Evolutionary conservation across 2,113 vertebrate species (phyloP).

Genomic region (Rhinopomastus cyanomelas): DNA sequence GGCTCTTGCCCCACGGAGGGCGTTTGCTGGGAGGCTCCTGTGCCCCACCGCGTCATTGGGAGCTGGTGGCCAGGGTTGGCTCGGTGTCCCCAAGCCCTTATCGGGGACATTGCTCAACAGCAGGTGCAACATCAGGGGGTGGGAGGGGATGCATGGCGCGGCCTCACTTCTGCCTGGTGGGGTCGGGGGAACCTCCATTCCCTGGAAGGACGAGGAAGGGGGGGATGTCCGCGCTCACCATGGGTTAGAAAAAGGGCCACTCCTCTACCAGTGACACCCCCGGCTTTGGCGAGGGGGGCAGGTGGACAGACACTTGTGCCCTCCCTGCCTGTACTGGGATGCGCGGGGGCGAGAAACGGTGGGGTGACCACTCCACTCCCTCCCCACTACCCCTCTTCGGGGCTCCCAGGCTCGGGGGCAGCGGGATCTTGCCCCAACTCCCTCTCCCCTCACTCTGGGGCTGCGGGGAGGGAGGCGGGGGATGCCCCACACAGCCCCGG

Average conservation of each 20-base stretch:
- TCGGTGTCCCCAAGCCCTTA: background rate
- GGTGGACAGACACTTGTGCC: too few species aligned
- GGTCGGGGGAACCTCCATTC: background rate
- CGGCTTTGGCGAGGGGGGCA: background rate
- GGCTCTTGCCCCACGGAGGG: background rate
- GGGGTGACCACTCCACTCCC: too few species aligned
- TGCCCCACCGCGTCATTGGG: constrained; percentile 14
- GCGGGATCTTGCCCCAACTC: background rate
- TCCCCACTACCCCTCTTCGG: background rate
- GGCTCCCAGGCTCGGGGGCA: background rate
- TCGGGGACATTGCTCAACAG: constrained; percentile 38
- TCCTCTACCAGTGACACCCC: background rate
- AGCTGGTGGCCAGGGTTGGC: background rate
- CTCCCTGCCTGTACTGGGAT: background rate
- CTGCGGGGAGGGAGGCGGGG: background rate
- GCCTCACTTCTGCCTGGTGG: background rate
- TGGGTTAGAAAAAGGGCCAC: background rate
- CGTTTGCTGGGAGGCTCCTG: constrained; percentile 8
- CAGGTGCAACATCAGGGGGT: fast-evolving
- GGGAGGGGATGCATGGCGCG: background rate
- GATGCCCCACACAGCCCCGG: background rate
- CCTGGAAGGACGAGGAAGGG: background rate
- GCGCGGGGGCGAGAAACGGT: background rate
- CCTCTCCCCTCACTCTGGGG: background rate
- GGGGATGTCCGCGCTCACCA: background rate